Evolutionary conservation across 2,888 invertebrate species (phyloP), one percentile per base, ranked within the genome.

Genomic region (Fabriciana adippe): DNA sequence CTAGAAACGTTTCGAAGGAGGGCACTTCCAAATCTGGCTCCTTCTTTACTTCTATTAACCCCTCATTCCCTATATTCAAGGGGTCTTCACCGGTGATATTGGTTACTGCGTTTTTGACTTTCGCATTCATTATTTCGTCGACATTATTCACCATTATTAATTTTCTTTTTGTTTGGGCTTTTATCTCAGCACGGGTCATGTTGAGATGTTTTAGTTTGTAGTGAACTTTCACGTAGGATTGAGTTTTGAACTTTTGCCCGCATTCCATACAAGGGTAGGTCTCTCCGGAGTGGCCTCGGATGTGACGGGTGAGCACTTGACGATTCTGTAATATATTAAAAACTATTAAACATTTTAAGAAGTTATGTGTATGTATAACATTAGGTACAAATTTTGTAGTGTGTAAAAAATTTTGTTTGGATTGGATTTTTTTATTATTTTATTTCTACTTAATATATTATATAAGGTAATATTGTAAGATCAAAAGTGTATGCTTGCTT

Each of bases 251-350:
- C 1, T 78, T 74, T n/a, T 80, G 55, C 0, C 83, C 84, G 63
- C 85, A 85, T 45, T 81, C 83, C 0, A 73, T 76, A 73, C 85
- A 85, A 0, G 86, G 84, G 66, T 81, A 86, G 64, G 78, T 79
- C 65, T 79, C 78, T 51, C 81, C 75, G 13, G 80, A 75, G 57
- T 85, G 85, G 6, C 78, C 76, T 41, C 80, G 80, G 63, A 78
- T 74, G 75, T 85, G 85, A 0, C 86, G 82, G 4, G 75, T 81
- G 0, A 85, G 74, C 0, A 84, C 79, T 76, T 83, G 82, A 48
- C 82, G 85, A 68, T 79, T 83, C 85, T 85, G 79, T 11, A 66
- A 69, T 21, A 21, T 16, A 54, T 14, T 26, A 48, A 11, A 55
- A 55, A 26, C 8, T 6, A 16, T 16, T 16, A n/a, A 16, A 16